Evolutionary conservation across 35 echinoderm and acorn worm species (phyloP), one percentile per base, ranked within the genome.

Genomic region (Apostichopus parvimensis): DNA sequence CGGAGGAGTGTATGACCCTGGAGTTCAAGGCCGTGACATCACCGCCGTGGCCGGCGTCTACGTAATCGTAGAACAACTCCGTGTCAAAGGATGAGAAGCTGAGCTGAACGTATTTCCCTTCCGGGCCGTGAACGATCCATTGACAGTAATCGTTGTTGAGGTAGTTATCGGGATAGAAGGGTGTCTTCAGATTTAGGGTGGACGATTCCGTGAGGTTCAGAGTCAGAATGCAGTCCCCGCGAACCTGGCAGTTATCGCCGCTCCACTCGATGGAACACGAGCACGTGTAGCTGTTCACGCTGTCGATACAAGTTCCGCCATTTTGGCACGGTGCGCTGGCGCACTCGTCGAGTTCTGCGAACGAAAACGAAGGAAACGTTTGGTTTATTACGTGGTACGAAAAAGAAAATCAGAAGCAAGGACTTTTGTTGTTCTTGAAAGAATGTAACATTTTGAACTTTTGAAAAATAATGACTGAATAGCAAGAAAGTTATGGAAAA

Each of bases 91-190:
- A 71, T 13, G 14, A n/a, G 66, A 99, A 94, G 21, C 62, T 77
- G 20, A 99, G 92, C 20, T 86, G 93, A 87, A 99, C 92, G 89
- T 94, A 93, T 54, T 92, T 99, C 54, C 97, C 97, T 6, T 88
- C 75, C 21, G 87, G 20, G 15, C 93, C 84, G 15, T 77, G 71
- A 10, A 99, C 83, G 55, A 93, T 82, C 97, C 97, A 99, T 7
- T 87, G 91, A 56, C 97, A 99, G 59, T 91, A 93, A 6, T 94
- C 95, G 70, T 99, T 99, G 95, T 94, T 95, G 57, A 90, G 93
- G 82, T 99, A 99, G 78, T 99, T 95, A 18, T 68, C 85, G 6
- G 97, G 97, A 85, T 91, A 95, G 90, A 89, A 91, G 20, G 97
- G 97, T 0, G 95, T 92, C 58, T 86, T 82, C 13, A 92, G 28